Evolutionary conservation across 2,113 vertebrate genomes (phyloP), one percentile per base, ranked within the genome.

Genomic region (Meleagris gallopavo): DNA sequence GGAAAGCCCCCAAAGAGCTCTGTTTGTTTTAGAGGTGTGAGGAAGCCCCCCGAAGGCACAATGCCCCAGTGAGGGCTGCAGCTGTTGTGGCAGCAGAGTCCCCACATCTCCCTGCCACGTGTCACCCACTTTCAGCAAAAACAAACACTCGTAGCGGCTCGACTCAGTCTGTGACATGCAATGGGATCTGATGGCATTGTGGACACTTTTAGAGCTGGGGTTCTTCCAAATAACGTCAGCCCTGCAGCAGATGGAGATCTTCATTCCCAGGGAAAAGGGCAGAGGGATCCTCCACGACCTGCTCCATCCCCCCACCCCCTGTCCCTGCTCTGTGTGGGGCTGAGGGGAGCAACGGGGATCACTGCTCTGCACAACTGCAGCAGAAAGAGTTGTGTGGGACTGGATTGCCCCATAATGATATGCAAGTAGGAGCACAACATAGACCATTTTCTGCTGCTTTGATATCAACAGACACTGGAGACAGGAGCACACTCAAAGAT

Each of bases 1-100:
- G 93, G 95, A 95, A 96, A 96, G 92, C 85, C 90, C 93, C 70
- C 0, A 79, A 88, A 92, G 92, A 94, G 79, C 94, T 93, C 54
- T 90, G 92, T 94, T 93, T 94, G 90, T 76, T 96, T 95, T 81
- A 4, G 12, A 94, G 92, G 91, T 4, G 3, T 1, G 0, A 90
- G 76, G 76, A 88, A 94, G 85, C 75, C 91, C 75, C 86, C 21
- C 1, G 14, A 72, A 89, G 41, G 85, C 75, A 67, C 62, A 46
- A 91, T 43, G 60, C 76, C 60, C 48, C 71, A 69, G 30, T 6
- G 38, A 78, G 79, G 85, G 83, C 89, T 67, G 83, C 7, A 88
- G 89, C 60, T 0, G 14, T 85, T 89, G 9, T 41, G 27, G 0
- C 58, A 71, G 69, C 25, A 50, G 15, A 50, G 25, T 34, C 87